phyloP scores from a whole-genome alignment of 2,888 invertebrate genomes.

The Notodonta ziczac region DNA sequence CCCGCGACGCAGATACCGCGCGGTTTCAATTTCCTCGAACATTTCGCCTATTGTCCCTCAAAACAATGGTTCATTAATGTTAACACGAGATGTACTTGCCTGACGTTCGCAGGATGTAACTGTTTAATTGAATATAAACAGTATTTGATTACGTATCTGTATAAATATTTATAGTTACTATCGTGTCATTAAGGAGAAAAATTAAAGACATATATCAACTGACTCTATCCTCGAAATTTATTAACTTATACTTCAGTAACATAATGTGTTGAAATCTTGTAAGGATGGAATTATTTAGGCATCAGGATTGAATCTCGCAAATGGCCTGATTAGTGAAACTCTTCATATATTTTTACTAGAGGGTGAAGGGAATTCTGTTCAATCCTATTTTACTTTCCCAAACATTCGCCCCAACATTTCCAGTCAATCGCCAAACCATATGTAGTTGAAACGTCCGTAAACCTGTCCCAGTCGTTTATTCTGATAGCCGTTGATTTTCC shows the following conservation, averaged over 20 bases:
- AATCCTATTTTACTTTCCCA: not conserved
- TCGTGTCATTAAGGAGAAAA: too few relatives aligned
- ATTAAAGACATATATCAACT: too few relatives aligned
- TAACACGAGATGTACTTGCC: constrained; percentile 25
- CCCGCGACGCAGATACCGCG: constrained; percentile 33
- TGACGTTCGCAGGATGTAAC: constrained; percentile 7
- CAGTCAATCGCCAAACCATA: too few relatives aligned
- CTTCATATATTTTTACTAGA: constrained; percentile 6
- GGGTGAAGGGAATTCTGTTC: not conserved
- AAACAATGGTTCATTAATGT: constrained; percentile 64
- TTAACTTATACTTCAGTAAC: too few relatives aligned
- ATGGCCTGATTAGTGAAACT: not conserved
- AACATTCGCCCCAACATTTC: not conserved
- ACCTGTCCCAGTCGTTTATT: not conserved
- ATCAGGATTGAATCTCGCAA: too few relatives aligned
- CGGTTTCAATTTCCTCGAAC: constrained; percentile 48
- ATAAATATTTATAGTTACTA: not conserved
- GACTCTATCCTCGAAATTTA: too few relatives aligned
- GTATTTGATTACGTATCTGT: constrained; percentile 5
- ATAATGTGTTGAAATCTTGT: too few relatives aligned
- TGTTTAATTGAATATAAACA: constrained; percentile 29
- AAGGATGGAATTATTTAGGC: too few relatives aligned
- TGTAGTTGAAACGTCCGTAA: not conserved
- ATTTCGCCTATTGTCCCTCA: constrained; percentile 50
- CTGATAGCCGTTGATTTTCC: constrained; percentile 49